Evolutionary conservation across 2,797 vertebrate genomes (phyloP).

Genomic region (Pantherophis vulpinus): DNA sequence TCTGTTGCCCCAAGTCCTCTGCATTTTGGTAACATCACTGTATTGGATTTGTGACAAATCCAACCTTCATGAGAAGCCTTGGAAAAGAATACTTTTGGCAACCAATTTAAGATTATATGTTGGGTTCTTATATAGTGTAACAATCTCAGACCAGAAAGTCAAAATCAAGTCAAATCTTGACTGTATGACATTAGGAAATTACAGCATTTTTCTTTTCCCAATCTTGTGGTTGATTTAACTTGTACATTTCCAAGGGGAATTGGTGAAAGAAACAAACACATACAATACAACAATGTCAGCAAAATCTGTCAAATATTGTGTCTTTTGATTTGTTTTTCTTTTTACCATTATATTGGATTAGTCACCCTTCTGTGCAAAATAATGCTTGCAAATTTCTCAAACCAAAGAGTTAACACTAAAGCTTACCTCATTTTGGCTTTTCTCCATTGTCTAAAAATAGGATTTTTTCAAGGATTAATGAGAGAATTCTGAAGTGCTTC

Average conservation of each 20-base stretch:
- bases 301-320: background rate
- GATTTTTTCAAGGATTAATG: conserved; percentile 18
- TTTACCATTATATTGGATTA: background rate
- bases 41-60: background rate
- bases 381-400: background rate
- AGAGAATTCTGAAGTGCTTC: background rate
- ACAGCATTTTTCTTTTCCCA: background rate
- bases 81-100: background rate
- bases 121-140: background rate
- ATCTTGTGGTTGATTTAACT: background rate
- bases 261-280: background rate
- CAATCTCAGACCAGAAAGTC: background rate
- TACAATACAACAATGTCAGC: background rate
- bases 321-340: background rate
- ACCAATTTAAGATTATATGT: background rate
- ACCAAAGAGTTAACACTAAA: conserved; percentile 8
- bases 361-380: background rate
- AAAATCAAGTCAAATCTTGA: background rate
- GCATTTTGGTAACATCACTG: background rate
- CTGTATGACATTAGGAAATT: background rate
- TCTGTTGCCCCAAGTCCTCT: background rate
- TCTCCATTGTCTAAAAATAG: background rate
- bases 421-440: background rate
- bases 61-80: background rate
- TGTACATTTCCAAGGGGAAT: background rate